Base-by-base conservation (phyloP, 2,888 invertebrate species). In the Eurois occulta region DNA sequence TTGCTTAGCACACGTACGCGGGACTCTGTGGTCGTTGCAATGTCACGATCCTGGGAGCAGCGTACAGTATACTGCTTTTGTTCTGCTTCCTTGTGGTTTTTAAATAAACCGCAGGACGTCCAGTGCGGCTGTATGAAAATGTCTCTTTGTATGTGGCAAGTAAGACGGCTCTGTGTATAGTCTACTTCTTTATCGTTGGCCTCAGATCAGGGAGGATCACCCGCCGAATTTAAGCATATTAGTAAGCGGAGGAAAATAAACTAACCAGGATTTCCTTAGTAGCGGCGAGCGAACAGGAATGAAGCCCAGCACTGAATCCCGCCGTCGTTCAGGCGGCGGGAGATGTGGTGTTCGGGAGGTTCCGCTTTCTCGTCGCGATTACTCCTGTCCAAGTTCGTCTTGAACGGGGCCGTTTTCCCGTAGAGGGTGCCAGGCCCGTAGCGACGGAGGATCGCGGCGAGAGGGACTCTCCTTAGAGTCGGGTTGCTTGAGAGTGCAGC, bases 241-340 rank as follows among this genome's bases (percentile, higher is more conserved):
- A 97, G 93, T 97, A 97, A 97, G 97, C 97, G 97, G 97, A 97
- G 97, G 97, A 97, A 97, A 97, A 97, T 97, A 97, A 97, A 97
- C 93, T 92, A 92, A 93, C 92, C 38, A 92, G 92, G 93, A 93
- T 92, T 93, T 91, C 92, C 92, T 90, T 86, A 92, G 92, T 93
- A 93, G 92, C 92, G 92, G 92, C 92, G 92, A 92, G 91, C 91
- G 92, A 92, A 97, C 93, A 94, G 97, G 97, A 96, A 97, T 64
- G 90, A 82, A 97, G 97, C 97, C 97, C 97, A 97, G 96, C 97
- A 95, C 97, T 95, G 96, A 97, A 97, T 95, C 96, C 94, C 92
- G 90, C 91, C 91, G 92, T 91, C 87, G 77, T 87, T 89, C 86
- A 87, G 89, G 94, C 96, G 90, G 92, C 90, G 94, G 93, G 96